Evolutionary conservation across 2,888 invertebrate species (phyloP).

Genomic region (Eupithecia insigniata): DNA sequence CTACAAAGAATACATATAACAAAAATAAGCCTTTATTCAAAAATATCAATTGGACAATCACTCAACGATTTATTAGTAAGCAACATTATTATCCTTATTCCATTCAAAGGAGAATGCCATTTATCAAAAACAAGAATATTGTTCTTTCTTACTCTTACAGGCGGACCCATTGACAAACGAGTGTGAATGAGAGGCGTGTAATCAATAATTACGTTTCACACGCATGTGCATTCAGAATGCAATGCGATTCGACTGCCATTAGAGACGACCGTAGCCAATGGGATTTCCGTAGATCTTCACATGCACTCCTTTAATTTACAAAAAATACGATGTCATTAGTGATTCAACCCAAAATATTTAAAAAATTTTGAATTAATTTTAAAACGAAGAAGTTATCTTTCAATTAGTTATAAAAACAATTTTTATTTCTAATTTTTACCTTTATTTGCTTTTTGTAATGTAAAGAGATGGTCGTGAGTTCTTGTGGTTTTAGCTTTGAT

Average conservation of each 20-base stretch:
- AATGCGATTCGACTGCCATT: constrained; percentile 6
- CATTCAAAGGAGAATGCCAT: background rate
- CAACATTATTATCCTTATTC: background rate
- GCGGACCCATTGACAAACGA: constrained; percentile 1
- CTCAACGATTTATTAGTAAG: background rate
- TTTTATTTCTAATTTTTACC: background rate
- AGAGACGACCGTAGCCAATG: constrained; percentile 10
- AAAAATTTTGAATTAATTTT: background rate
- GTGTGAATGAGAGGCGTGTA: constrained; percentile 15
- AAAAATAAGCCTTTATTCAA: background rate
- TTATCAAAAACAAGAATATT: background rate
- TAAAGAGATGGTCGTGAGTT: background rate
- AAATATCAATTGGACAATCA: background rate
- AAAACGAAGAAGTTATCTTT: background rate
- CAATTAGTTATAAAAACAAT: background rate
- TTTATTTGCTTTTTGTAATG: background rate
- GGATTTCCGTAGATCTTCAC: background rate
- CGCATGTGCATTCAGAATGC: constrained; percentile 1
- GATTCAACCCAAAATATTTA: background rate
- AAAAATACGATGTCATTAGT: background rate
- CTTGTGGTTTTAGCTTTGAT: background rate
- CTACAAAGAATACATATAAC: no score
- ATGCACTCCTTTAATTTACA: background rate
- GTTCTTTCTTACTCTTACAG: background rate
- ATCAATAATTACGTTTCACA: constrained; percentile 12